Percentiles rank a stretch among this genome's conserved stretches.
Conservation (phyloP, 2,888 invertebrate genomes). For the Xestia c-nigrum region DNA sequence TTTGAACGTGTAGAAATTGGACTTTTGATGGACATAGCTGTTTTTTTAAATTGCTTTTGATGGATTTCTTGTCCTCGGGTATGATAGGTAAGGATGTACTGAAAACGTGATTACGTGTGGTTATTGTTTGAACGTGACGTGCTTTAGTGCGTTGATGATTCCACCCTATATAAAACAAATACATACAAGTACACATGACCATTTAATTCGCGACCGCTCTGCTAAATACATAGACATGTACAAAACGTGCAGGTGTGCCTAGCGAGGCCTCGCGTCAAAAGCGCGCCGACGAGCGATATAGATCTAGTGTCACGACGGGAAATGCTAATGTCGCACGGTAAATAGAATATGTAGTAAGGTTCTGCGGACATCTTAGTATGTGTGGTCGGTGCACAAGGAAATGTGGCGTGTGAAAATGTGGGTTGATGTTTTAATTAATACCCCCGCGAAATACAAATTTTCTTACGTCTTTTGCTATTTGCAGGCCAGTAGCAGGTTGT, state of each 20-base stretch:
- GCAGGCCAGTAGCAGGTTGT: too few relatives aligned
- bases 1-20: too few relatives aligned
- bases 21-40: too few relatives aligned
- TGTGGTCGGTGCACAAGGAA: constrained; percentile 38
- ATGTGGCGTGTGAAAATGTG: constrained; percentile 37
- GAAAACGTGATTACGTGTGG: too few relatives aligned
- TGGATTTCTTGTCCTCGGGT: too few relatives aligned
- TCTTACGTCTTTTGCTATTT: too few relatives aligned
- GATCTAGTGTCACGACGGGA: constrained; percentile 60
- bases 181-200: background rate
- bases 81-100: too few relatives aligned
- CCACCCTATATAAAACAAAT: constrained; percentile 4
- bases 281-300: constrained; percentile 54
- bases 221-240: constrained; percentile 5
- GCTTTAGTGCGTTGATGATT: background rate
- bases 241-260: constrained; percentile 57
- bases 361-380: constrained; percentile 17
- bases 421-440: constrained; percentile 21
- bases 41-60: too few relatives aligned
- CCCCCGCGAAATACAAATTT: too few relatives aligned
- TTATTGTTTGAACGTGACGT: too few relatives aligned
- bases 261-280: constrained; percentile 39
- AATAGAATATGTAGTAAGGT: constrained; percentile 30
- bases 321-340: constrained; percentile 52
- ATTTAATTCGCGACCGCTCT: constrained; percentile 31